Conservation (phyloP, 2,113 vertebrate species). For the Pomatostomus ruficeps region DNA sequence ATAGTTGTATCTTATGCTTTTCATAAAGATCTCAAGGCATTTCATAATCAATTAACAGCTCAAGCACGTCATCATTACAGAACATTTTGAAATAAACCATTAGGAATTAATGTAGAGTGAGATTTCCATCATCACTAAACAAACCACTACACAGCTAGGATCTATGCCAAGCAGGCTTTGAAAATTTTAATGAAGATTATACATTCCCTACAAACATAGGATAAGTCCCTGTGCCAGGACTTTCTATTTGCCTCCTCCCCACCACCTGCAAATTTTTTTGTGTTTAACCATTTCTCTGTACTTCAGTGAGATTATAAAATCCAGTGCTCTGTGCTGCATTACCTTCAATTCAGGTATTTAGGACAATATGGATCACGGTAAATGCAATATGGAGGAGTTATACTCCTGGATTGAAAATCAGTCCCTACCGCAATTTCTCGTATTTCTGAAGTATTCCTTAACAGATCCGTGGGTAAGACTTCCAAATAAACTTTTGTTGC, state of each 20-base stretch:
- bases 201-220: not conserved
- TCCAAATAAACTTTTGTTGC: not conserved
- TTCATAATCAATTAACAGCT: slow-evolving; percentile 65
- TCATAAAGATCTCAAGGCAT: slow-evolving; percentile 61
- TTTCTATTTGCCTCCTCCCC: not conserved
- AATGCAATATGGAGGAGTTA: not conserved
- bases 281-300: not conserved
- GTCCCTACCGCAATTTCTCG: not conserved
- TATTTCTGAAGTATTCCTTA: not conserved
- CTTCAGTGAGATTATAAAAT: not conserved
- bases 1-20: slow-evolving; percentile 44
- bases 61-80: slow-evolving; percentile 42
- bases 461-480: not conserved
- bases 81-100: slow-evolving; percentile 44
- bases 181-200: not conserved
- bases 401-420: not conserved
- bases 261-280: not conserved
- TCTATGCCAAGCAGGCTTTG: not conserved
- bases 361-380: not conserved
- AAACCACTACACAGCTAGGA: not conserved
- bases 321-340: not conserved
- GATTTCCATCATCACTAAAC: slow-evolving; percentile 17
- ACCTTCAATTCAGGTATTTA: not conserved
- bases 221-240: not conserved
- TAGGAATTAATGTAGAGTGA: slow-evolving; percentile 36